A percentile compares a stretch with the other conserved stretches of the same genome.
These are phyloP conservation scores for Crocuta crocuta DNA, from an alignment of 2,113 vertebrate species.

Conservation along the genomic window DNA sequence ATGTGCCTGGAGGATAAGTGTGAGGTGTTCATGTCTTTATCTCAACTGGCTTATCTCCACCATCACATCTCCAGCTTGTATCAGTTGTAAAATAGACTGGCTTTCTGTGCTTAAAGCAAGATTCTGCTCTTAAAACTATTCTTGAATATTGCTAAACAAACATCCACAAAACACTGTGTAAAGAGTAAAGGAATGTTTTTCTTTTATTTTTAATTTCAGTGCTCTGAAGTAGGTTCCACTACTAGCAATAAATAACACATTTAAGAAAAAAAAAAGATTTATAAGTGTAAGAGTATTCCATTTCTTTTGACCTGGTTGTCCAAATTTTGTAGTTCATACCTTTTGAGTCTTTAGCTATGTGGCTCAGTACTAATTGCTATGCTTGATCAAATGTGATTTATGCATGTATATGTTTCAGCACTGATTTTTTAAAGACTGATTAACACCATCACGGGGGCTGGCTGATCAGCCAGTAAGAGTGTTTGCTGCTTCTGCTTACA, in stretches of 20 bases:
- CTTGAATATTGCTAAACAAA: neutral
- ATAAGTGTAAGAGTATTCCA: neutral
- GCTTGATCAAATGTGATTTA: conserved; percentile 44
- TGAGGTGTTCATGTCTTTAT: neutral
- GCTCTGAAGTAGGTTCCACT: neutral
- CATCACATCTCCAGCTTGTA: neutral
- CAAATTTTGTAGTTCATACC: neutral
- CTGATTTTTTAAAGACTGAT: conserved; percentile 46
- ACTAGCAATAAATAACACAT: neutral
- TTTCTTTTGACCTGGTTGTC: neutral
- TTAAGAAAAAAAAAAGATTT: neutral
- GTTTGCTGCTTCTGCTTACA: neutral
- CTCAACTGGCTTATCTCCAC: neutral
- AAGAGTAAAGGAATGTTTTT: neutral
- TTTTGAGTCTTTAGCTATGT: neutral
- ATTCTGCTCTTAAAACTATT: neutral
- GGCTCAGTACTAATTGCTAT: neutral
- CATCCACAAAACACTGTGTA: neutral
- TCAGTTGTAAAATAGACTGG: neutral
- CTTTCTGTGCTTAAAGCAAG: neutral
- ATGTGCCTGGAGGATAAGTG: neutral
- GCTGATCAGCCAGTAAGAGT: neutral
- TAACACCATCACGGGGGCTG: neutral
- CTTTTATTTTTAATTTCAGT: neutral
- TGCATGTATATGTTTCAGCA: neutral